Conservation (phyloP, 2,888 invertebrate species). For the Schrankia costaestrigalis region DNA sequence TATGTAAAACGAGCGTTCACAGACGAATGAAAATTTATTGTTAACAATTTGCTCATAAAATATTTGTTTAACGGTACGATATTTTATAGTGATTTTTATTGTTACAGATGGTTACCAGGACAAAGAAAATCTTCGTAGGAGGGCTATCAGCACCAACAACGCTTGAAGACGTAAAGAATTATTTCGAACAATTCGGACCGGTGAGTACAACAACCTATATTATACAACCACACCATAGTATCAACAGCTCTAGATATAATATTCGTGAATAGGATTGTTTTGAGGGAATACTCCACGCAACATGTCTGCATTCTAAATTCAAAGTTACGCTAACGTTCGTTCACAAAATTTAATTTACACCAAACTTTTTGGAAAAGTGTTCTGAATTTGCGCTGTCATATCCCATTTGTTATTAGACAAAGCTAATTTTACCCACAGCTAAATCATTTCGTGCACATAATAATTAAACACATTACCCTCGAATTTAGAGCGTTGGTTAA, state of each 20-base stretch:
- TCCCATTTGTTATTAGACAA: conserved; percentile 61
- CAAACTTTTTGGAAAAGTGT: conserved; percentile 62
- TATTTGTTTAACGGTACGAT: too few species aligned
- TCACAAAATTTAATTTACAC: conserved; percentile 60
- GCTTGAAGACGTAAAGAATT: conserved; percentile 99
- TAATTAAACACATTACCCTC: conserved; percentile 56
- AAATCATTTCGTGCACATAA: conserved; percentile 58
- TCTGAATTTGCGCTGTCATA: conserved; percentile 61
- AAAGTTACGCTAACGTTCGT: conserved; percentile 54
- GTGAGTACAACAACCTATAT: conserved; percentile 82
- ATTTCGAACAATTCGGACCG: conserved; percentile 99
- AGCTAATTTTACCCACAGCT: conserved; percentile 53
- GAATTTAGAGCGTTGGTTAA: conserved; percentile 50
- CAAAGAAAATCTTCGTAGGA: conserved; percentile 99
- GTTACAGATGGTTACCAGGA: conserved; percentile 99
- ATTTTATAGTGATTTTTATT: too few species aligned
- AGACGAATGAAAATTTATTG: neutral
- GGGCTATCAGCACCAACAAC: conserved; percentile 99
- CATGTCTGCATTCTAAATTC: conserved; percentile 45
- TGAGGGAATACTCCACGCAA: conserved; percentile 40
- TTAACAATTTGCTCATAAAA: neutral
- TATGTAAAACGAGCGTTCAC: too few species aligned
- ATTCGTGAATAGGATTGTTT: conserved; percentile 24
- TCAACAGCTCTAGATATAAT: conserved; percentile 10
- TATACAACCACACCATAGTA: conserved; percentile 5